Evolutionary conservation across 1,140 invertebrate genomes (phyloP).

Genomic region (Solenopsis fugax): DNA sequence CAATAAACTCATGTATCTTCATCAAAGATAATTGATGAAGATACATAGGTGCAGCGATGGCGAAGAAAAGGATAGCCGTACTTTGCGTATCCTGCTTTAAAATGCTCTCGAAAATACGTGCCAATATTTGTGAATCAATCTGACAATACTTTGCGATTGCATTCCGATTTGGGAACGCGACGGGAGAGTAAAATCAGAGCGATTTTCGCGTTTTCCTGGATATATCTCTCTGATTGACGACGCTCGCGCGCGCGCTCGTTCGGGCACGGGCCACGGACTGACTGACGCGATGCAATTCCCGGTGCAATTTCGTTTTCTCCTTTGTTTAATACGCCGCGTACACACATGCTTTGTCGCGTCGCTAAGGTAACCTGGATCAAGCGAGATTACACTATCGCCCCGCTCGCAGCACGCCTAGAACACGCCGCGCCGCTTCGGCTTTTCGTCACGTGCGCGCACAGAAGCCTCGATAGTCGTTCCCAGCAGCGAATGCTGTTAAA

Average conservation of each 20-base stretch:
- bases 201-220: constrained; percentile 27
- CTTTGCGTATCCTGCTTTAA: neutral
- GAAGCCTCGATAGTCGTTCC: constrained; percentile 4
- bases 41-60: too few species aligned
- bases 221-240: neutral
- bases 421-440: constrained; percentile 35
- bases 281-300: constrained; percentile 46
- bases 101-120: neutral
- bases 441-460: constrained; percentile 38
- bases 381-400: constrained; percentile 62
- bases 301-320: constrained; percentile 54
- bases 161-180: neutral
- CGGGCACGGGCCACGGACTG: neutral
- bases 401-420: constrained; percentile 22
- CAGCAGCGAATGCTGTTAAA: constrained; percentile 4
- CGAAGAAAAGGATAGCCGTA: neutral
- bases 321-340: constrained; percentile 50
- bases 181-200: neutral
- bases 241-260: neutral
- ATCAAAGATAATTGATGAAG: neutral
- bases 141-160: neutral
- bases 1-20: too few species aligned
- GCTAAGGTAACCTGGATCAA: constrained; percentile 54
- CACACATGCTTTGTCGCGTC: constrained; percentile 36
- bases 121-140: neutral